Evolutionary conservation across 64 coral and sea anemone genomes (phyloP).

Genomic region (Pocillopora damicornis): DNA sequence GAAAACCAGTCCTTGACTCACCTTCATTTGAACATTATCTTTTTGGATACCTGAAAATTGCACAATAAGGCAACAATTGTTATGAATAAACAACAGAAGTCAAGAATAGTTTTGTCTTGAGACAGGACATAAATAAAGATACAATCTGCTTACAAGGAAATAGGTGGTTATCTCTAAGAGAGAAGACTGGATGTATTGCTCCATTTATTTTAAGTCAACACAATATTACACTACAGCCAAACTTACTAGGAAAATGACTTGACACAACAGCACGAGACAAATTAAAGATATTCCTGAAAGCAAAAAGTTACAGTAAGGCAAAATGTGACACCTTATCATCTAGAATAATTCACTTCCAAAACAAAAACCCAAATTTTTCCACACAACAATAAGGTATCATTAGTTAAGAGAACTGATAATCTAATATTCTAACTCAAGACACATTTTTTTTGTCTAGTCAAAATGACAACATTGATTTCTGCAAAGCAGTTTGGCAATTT

Average conservation of each 20-base stretch:
- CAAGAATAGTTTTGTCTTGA: background rate
- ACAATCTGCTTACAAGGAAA: too few species aligned
- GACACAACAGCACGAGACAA: conserved; percentile 62
- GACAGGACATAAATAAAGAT: too few species aligned
- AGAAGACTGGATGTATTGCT: too few species aligned
- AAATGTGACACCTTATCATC: background rate
- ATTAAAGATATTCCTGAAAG: conserved; percentile 55
- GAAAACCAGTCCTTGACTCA: conserved; percentile 18
- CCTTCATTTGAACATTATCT: conserved; percentile 76
- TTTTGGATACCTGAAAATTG: conserved; percentile 71
- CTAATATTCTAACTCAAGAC: too few species aligned
- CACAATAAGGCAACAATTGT: background rate
- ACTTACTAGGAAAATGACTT: conserved; percentile 72
- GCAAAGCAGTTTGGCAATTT: too few species aligned
- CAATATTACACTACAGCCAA: background rate
- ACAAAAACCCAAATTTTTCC: background rate
- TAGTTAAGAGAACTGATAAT: too few species aligned
- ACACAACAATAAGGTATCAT: too few species aligned
- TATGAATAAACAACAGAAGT: too few species aligned
- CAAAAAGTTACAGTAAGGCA: background rate
- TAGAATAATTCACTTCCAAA: background rate
- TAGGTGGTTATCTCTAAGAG: too few species aligned
- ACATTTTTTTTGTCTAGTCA: too few species aligned
- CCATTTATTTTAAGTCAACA: too few species aligned
- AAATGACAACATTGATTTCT: too few species aligned